Conservation (phyloP, 1,140 invertebrate genomes). For the Heliconius eleuchia region DNA sequence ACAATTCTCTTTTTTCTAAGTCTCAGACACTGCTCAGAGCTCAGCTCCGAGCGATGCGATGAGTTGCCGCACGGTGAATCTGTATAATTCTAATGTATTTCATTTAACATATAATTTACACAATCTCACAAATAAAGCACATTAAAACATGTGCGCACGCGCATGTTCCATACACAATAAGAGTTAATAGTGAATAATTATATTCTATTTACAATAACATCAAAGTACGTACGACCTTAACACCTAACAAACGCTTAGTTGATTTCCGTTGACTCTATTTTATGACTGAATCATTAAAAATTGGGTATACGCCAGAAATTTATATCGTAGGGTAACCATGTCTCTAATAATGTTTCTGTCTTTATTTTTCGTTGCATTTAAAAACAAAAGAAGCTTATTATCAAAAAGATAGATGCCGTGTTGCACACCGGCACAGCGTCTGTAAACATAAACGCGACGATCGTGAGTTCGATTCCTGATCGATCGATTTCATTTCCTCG, state of each 20-base stretch:
- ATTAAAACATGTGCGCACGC: neutral
- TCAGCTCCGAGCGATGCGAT: no score
- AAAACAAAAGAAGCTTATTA: no score
- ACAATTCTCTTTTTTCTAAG: no score
- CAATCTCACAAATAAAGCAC: neutral
- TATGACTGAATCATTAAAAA: slow-evolving; percentile 7
- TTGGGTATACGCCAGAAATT: slow-evolving; percentile 11
- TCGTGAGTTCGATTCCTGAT: no score
- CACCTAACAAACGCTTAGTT: slow-evolving; percentile 15
- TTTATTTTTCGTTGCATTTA: no score
- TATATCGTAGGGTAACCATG: neutral
- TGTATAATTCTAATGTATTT: no score
- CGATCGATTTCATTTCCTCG: no score
- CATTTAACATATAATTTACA: neutral
- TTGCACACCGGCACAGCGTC: no score
- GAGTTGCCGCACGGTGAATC: neutral
- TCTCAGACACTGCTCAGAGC: no score
- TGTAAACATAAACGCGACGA: no score
- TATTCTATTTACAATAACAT: slow-evolving; percentile 13
- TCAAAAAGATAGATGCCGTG: no score
- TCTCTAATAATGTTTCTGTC: neutral
- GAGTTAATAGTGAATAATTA: slow-evolving; percentile 8
- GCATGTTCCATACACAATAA: neutral
- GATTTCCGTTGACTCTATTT: slow-evolving; percentile 12
- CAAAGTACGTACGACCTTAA: slow-evolving; percentile 11